phyloP scores from a whole-genome alignment of 2,113 vertebrate genomes.

The Pachypanchax playfairii region DNA sequence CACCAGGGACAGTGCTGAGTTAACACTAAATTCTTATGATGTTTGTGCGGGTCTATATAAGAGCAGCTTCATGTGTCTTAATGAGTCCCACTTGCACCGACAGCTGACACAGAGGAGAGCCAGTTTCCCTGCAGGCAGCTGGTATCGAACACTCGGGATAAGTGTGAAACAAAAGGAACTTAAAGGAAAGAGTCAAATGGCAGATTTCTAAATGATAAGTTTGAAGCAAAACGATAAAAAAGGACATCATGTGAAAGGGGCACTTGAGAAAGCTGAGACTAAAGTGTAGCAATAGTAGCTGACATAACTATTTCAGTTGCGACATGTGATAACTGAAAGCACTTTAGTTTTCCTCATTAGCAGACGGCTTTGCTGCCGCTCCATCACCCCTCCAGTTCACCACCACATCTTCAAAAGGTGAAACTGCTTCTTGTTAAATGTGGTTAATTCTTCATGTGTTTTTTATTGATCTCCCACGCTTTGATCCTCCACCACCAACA shows the following conservation, averaged over 20 bases:
- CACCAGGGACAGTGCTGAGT: conserved; percentile 59
- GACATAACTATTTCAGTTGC: not conserved
- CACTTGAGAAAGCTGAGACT: not conserved
- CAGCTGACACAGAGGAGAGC: conserved; percentile 43
- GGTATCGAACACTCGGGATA: conserved; percentile 23
- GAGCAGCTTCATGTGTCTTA: conserved; percentile 61
- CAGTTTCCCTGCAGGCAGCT: conserved; percentile 43
- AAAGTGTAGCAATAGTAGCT: not conserved
- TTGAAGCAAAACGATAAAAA: conserved; percentile 14
- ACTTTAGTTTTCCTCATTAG: not conserved
- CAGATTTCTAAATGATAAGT: conserved; percentile 4
- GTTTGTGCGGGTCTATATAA: conserved; percentile 69
- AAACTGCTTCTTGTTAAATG: conserved; percentile 5
- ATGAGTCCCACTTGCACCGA: conserved; percentile 17
- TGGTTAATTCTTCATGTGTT: not conserved
- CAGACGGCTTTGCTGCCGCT: not conserved
- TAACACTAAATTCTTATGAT: conserved; percentile 71
- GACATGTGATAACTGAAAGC: conserved; percentile 3
- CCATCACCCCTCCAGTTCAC: not conserved
- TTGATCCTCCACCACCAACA: not conserved
- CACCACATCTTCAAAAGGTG: not conserved
- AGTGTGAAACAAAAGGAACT: conserved; percentile 27
- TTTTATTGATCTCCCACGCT: not conserved
- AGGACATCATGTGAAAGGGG: not conserved
- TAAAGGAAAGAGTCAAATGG: not conserved